These are phyloP conservation scores for Carollia perspicillata DNA, from an alignment of 2,113 vertebrate genomes.

Conservation along the genomic window DNA sequence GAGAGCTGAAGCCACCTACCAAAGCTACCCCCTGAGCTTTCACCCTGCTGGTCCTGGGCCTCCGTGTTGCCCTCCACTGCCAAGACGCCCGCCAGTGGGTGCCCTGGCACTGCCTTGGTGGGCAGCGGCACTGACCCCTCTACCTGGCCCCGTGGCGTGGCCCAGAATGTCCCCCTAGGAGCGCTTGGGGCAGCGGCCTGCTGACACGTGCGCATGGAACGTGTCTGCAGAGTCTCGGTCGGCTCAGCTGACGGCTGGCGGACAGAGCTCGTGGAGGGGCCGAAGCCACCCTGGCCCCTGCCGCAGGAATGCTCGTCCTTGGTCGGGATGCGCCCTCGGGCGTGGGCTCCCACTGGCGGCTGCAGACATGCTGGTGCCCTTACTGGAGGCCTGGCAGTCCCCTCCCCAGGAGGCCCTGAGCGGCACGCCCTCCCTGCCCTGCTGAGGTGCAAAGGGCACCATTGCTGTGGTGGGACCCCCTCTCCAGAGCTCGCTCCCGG, in stretches of 20 bases:
- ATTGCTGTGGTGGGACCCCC: neutral
- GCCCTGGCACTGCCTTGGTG: neutral
- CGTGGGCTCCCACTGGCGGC: rapidly evolving
- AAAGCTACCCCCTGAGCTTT: rapidly evolving
- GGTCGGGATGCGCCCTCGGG: rapidly evolving
- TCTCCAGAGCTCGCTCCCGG: neutral
- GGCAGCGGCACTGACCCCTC: neutral
- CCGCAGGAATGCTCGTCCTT: neutral
- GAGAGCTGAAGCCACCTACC: neutral
- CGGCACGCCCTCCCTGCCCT: neutral
- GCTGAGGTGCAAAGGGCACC: neutral
- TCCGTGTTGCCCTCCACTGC: too few relatives aligned
- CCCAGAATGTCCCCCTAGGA: neutral
- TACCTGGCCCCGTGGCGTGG: neutral
- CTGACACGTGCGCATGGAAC: neutral
- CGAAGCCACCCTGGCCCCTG: neutral
- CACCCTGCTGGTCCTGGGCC: neutral
- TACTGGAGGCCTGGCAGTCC: neutral
- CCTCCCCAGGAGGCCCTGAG: neutral
- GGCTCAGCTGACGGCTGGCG: too few relatives aligned
- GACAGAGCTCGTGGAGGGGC: neutral
- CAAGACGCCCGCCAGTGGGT: rapidly evolving
- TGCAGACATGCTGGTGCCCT: neutral
- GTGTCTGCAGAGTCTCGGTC: neutral
- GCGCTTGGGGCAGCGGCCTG: neutral